Evolutionary conservation across 2,888 invertebrate species (phyloP).

Genomic region (Chymomyza amoena): DNA sequence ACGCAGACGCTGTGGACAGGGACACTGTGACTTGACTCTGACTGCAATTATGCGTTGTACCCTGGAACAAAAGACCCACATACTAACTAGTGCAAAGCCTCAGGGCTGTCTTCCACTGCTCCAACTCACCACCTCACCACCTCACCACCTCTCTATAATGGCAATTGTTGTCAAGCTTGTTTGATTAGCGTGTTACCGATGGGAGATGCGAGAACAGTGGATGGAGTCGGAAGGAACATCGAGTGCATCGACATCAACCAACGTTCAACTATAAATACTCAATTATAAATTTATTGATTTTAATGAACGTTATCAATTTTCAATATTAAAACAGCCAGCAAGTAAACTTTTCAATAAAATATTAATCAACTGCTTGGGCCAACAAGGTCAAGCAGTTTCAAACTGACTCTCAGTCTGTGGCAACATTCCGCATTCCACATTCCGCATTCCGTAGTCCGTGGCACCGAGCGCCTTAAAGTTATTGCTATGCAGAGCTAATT

Average conservation of each 20-base stretch:
- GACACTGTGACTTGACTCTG: conserved; percentile 17
- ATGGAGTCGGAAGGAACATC: neutral
- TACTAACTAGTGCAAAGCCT: neutral
- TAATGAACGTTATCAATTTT: conserved; percentile 69
- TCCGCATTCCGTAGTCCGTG: too few relatives aligned
- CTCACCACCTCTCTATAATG: conserved; percentile 34
- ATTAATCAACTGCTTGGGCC: conserved; percentile 43
- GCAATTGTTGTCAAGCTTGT: conserved; percentile 71
- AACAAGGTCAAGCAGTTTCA: neutral
- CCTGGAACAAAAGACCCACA: neutral
- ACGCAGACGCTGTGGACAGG: conserved; percentile 46
- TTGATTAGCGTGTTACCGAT: conserved; percentile 65
- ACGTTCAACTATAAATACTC: conserved; percentile 45
- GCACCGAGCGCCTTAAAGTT: too few relatives aligned
- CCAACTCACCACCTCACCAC: conserved; percentile 2
- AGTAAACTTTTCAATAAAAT: conserved; percentile 30
- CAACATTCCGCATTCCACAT: too few relatives aligned
- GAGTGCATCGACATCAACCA: neutral
- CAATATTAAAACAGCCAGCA: conserved; percentile 36
- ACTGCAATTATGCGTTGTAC: conserved; percentile 52
- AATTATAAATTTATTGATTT: conserved; percentile 67
- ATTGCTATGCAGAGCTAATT: too few relatives aligned
- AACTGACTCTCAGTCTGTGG: too few relatives aligned
- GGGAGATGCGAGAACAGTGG: neutral
- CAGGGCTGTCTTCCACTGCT: conserved; percentile 19